Base-by-base conservation (phyloP, 1,140 invertebrate species). In the Anthonomus grandis region DNA sequence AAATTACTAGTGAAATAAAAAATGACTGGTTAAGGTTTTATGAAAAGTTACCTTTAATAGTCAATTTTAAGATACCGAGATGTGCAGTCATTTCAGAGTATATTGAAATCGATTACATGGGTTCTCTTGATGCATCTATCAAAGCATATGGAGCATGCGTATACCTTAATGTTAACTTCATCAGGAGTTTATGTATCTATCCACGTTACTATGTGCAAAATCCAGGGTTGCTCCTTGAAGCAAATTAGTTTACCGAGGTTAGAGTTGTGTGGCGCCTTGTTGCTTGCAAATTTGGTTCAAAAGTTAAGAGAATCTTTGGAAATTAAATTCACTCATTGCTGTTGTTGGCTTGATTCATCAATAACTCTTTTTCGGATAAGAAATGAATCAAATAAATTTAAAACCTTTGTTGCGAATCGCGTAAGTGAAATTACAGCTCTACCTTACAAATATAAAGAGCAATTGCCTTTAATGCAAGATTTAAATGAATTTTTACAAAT, bases 351-450 rank as follows among this genome's bases (percentile, higher is more conserved):
- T 8, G 27, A 31, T 31, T 31, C n/a, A 57, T 75, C 8, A 64
- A 57, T 18, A 64, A 59, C 21, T n/a, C n/a, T n/a, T n/a, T n/a
- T n/a, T n/a, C n/a, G n/a, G n/a, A n/a, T n/a, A n/a, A n/a, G n/a
- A n/a, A n/a, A n/a, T n/a, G n/a, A n/a, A n/a, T n/a, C n/a, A n/a
- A n/a, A n/a, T n/a, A n/a, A n/a, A n/a, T n/a, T n/a, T n/a, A n/a
- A n/a, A n/a, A n/a, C n/a, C n/a, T n/a, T n/a, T n/a, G n/a, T n/a
- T n/a, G n/a, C n/a, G 52, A 63, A 9, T 69, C 73, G 8, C 66
- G 70, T 75, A 0, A 42, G 63, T 0, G 50, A 67, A 52, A 76
- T 77, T 27, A 65, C 68, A 41, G 15, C 51, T 9, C 8, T 54
- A 1, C 63, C 67, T 2, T n/a, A n/a, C n/a, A n/a, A n/a, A n/a